Percentiles rank a stretch among this genome's conserved stretches.
phyloP scores from a whole-genome alignment of 2,797 vertebrate genomes.

The Denticeps clupeoides region DNA sequence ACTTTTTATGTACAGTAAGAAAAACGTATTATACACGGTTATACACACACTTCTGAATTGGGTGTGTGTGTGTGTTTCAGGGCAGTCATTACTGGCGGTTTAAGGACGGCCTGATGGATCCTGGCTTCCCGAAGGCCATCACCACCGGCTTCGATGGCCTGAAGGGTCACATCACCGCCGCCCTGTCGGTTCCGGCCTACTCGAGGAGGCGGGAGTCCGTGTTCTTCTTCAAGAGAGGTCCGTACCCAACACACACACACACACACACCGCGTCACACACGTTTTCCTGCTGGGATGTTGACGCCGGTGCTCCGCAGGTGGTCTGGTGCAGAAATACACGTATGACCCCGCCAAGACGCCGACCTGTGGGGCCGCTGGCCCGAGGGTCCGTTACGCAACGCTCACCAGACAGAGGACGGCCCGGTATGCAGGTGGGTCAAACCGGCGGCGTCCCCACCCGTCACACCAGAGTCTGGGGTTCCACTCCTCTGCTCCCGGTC shows the following conservation, averaged over 20 bases:
- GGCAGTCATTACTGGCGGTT: conserved; percentile 82
- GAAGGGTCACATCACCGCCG: conserved; percentile 70
- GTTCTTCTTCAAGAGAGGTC: conserved; percentile 92
- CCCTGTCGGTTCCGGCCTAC: conserved; percentile 75
- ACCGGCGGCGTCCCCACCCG: too few species aligned
- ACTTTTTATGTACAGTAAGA: too few species aligned
- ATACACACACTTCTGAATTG: neutral
- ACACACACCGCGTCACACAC: neutral
- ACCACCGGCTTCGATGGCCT: conserved; percentile 74
- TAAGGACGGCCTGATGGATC: conserved; percentile 72
- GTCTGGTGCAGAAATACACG: conserved; percentile 74
- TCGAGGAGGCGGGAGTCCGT: conserved; percentile 71
- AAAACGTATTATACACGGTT: too few species aligned
- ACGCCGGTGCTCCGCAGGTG: conserved; percentile 54
- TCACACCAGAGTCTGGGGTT: too few species aligned
- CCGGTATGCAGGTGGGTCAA: conserved; percentile 46
- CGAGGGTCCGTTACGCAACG: conserved; percentile 39
- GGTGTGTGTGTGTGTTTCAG: conserved; percentile 39
- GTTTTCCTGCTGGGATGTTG: neutral
- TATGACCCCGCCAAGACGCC: conserved; percentile 51
- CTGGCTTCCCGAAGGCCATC: conserved; percentile 70
- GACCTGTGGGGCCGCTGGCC: conserved; percentile 48
- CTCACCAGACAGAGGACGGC: conserved; percentile 29
- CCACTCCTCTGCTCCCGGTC: too few species aligned
- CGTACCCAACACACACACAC: neutral